Evolutionary conservation across 2,888 invertebrate species (phyloP).

Genomic region (Heteromurus nitidus): DNA sequence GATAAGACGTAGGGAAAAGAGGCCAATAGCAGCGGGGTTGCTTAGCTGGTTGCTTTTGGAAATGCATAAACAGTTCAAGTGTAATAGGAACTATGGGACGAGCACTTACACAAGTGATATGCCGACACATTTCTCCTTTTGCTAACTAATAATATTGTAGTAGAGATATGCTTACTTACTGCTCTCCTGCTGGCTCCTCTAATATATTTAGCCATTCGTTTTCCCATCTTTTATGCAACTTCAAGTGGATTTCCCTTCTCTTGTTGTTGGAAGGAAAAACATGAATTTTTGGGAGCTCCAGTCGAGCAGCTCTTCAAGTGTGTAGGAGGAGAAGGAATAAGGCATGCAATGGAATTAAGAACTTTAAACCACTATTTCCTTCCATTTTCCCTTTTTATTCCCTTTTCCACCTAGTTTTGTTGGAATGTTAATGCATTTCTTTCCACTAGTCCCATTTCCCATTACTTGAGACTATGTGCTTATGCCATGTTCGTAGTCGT

Average conservation of each 20-base stretch:
- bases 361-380: slow-evolving; percentile 40
- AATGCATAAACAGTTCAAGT: slow-evolving; percentile 3
- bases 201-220: slow-evolving; percentile 21
- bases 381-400: slow-evolving; percentile 25
- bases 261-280: background rate
- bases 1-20: background rate
- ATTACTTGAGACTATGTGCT: background rate
- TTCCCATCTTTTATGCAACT: slow-evolving; percentile 15
- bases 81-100: background rate
- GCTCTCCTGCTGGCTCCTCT: background rate
- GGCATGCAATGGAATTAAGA: slow-evolving; percentile 40
- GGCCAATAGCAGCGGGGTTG: background rate
- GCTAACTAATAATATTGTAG: background rate
- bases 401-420: slow-evolving; percentile 19
- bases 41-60: background rate
- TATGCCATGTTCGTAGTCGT: background rate
- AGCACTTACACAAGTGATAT: too few relatives aligned
- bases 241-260: background rate
- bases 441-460: background rate
- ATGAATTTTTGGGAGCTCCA: background rate
- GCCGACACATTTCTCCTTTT: background rate
- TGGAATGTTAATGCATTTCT: slow-evolving; percentile 51
- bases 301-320: background rate
- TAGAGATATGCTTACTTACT: background rate
- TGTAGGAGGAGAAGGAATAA: background rate